Base-by-base conservation (phyloP, 2,888 invertebrate species). In the Hirudinaria manillensis region DNA sequence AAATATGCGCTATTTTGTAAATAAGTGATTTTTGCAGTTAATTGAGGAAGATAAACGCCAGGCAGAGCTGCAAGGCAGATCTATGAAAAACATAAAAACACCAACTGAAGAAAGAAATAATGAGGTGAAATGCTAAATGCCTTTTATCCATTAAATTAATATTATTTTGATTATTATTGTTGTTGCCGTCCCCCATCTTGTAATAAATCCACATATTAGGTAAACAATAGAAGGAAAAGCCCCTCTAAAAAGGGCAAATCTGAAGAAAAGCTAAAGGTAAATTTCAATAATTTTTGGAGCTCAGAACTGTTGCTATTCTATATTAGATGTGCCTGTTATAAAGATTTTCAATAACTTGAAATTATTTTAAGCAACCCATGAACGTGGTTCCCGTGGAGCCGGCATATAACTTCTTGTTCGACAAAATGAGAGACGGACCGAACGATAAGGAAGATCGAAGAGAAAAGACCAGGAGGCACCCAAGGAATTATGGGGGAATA, bases 401-500 rank as follows among this genome's bases (percentile, higher is more conserved):
- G 6, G 61, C 29, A 4, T 45, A 45, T 16, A 61, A 61, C 29
- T 61, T 61, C 29, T n/a, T 61, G 10, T 61, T 61, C n/a, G 61
- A 61, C 61, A 61, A 61, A 61, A 4, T 61, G 61, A 61, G 61
- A 29, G 61, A 61, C 10, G 61, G 61, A 61, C 61, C 61, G 10
- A 29, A 61, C 19, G 24, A 61, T 13, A 61, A 61, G 4, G 61
- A 61, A 29, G 34, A 34, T 24, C 29, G 29, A 66, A 27, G 70
- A 70, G 53, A 36, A 68, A 34, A 83, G 83, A 76, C 83, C 82
- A 24, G 80, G 82, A 68, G 79, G 21, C 83, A 84, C 76, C 83
- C 83, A 21, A 80, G 83, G 72, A 84, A 84, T 78, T 84, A 81
- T 80, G 84, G 84, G 65, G 83, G 83, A 21, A 77, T 74, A 83